Conservation (phyloP, 2,797 vertebrate genomes). For the Xerus rutilus region DNA sequence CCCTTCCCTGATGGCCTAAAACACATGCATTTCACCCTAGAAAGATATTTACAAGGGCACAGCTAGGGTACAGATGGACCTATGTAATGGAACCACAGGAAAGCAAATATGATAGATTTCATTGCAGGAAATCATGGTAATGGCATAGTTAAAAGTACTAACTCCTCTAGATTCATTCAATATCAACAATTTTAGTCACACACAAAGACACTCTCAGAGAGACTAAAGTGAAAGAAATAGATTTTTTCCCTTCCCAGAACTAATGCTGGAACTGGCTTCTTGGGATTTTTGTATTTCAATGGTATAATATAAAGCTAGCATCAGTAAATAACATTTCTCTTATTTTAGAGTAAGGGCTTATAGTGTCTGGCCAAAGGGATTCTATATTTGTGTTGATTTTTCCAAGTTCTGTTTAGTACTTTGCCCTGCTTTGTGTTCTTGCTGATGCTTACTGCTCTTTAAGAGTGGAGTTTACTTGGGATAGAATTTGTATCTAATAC, state of each 20-base stretch:
- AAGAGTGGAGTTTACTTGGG: not conserved
- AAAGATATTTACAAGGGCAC: not conserved
- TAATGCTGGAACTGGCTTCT: not conserved
- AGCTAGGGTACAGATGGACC: not conserved
- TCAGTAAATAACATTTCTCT: not conserved
- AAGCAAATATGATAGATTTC: constrained; percentile 33
- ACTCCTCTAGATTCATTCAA: not conserved
- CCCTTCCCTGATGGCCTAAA: not conserved
- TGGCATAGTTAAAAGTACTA: not conserved
- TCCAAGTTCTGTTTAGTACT: not conserved
- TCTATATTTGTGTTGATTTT: not conserved
- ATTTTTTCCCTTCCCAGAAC: not conserved
- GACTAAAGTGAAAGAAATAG: not conserved
- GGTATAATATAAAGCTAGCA: not conserved
- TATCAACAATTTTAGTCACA: not conserved
- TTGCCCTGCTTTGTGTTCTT: not conserved
- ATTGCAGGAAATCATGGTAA: not conserved
- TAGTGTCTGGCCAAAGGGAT: not conserved
- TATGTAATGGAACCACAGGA: not conserved
- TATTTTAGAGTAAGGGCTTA: not conserved
- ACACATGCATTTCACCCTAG: not conserved
- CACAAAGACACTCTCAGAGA: not conserved
- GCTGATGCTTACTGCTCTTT: not conserved
- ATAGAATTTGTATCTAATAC: not conserved
- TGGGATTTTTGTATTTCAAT: not conserved